Conservation (phyloP, 2,888 invertebrate species). For the Tiliacea aurago region DNA sequence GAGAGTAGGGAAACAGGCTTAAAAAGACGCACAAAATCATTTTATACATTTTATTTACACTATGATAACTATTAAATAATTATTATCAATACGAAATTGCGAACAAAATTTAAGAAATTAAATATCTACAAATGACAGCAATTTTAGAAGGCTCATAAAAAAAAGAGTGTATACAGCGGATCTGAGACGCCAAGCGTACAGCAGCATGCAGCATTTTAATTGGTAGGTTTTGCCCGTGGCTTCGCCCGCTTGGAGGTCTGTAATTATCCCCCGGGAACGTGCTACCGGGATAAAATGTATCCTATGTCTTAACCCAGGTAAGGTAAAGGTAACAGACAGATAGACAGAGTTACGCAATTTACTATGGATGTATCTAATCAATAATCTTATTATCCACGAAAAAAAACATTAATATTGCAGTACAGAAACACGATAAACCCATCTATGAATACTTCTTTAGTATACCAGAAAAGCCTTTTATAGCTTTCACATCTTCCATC, state of each 20-base stretch:
- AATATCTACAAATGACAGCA: neutral
- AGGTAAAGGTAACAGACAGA: neutral
- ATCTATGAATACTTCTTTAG: conserved; percentile 3
- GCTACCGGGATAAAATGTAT: neutral
- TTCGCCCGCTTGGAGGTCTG: neutral
- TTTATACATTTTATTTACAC: neutral
- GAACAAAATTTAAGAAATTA: neutral
- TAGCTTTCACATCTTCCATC: conserved; percentile 11
- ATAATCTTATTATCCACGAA: too few relatives aligned
- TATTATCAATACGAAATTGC: neutral
- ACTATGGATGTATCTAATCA: neutral
- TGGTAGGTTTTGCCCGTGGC: neutral
- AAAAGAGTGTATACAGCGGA: neutral
- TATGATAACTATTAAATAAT: neutral
- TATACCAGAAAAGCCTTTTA: neutral
- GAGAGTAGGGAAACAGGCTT: neutral
- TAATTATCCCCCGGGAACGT: neutral
- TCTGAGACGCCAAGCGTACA: neutral
- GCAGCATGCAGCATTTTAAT: neutral
- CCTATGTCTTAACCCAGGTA: neutral
- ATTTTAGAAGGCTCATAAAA: too few relatives aligned
- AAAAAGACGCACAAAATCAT: neutral
- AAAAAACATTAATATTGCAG: neutral
- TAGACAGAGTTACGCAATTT: neutral
- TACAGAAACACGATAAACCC: neutral